Evolutionary conservation across 2,888 invertebrate species (phyloP), one percentile per base, ranked within the genome.

Genomic region (Agriotes lineatus): DNA sequence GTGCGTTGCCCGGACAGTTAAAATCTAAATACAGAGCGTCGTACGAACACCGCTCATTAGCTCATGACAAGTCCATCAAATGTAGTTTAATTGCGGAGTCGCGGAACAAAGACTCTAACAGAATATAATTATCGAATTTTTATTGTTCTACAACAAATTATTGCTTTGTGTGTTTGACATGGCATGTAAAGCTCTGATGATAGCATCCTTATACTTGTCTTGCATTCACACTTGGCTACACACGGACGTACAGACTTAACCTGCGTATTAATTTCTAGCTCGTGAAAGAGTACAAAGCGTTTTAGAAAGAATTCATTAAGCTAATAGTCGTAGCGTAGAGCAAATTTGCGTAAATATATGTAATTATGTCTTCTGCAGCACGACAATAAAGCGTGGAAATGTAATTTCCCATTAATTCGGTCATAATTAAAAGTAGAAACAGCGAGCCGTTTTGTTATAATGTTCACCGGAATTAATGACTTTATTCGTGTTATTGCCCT

Each of bases 121-220:
- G 71, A 69, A 73, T 67, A 75, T 75, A 77, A 76, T 77, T 77
- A 77, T 77, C 76, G 74, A 74, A 75, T 74, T 75, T 76, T 76
- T 76, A 74, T 73, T 71, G 67, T 73, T 72, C 71, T 74, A 69
- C 73, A 69, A 73, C 73, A 77, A 77, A 77, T 76, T 77, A 76
- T 75, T 73, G 74, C 75, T 74, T 76, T 76, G 74, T 74, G 64
- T 67, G 75, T 74, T 75, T 75, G 74, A 75, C 76, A 72, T 75
- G 74, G 74, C 75, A 73, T 75, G 75, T 75, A 71, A 71, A 73
- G 70, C 70, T 70, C 71, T 76, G 75, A 75, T 75, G 76, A 76
- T 76, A 75, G 75, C 70, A 75, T 75, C 72, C 72, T 70, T 59
- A 65, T 73, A 70, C 70, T 65, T 69, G 72, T 72, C 74, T 75